A percentile compares a stretch with the other conserved stretches of the same genome.
Conservation (phyloP, 2,797 vertebrate genomes). For the Periparus ater region DNA sequence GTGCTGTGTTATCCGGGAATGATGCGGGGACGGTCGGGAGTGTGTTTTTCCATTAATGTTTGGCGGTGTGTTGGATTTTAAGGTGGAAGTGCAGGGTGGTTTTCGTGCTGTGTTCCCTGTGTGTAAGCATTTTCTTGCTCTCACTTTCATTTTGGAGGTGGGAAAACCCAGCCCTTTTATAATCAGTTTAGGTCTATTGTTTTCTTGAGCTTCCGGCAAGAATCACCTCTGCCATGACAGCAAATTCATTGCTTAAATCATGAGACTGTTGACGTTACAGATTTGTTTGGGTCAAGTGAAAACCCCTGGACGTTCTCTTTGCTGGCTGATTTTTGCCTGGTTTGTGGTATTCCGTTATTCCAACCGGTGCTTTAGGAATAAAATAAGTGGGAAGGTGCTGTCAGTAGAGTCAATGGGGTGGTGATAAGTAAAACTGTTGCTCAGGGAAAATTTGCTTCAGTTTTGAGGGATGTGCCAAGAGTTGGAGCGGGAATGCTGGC, state of each 20-base stretch:
- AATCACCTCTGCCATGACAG: not conserved
- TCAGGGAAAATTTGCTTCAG: not conserved
- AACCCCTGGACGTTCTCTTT: not conserved
- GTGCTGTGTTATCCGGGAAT: not conserved
- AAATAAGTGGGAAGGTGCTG: not conserved
- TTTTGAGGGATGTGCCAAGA: slow-evolving; percentile 26
- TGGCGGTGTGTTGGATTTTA: not conserved
- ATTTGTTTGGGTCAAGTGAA: slow-evolving; percentile 44
- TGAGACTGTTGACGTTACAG: not conserved
- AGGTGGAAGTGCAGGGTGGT: not conserved
- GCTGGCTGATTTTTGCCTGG: not conserved
- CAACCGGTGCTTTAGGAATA: not conserved
- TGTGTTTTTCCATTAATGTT: not conserved
- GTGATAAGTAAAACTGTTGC: slow-evolving; percentile 12
- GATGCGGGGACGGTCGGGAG: not conserved
- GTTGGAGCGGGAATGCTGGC: not conserved
- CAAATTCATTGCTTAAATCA: not conserved
- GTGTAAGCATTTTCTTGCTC: not conserved
- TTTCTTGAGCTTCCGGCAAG: slow-evolving; percentile 30
- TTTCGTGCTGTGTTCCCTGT: not conserved
- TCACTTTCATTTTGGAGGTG: slow-evolving; percentile 50
- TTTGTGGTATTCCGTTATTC: not conserved
- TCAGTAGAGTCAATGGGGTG: not conserved
- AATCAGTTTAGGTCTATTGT: slow-evolving; percentile 22
- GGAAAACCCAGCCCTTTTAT: not conserved